These are phyloP conservation scores for Brachirus orientalis DNA, from an alignment of 2,113 vertebrate genomes.

Conservation along the genomic window DNA sequence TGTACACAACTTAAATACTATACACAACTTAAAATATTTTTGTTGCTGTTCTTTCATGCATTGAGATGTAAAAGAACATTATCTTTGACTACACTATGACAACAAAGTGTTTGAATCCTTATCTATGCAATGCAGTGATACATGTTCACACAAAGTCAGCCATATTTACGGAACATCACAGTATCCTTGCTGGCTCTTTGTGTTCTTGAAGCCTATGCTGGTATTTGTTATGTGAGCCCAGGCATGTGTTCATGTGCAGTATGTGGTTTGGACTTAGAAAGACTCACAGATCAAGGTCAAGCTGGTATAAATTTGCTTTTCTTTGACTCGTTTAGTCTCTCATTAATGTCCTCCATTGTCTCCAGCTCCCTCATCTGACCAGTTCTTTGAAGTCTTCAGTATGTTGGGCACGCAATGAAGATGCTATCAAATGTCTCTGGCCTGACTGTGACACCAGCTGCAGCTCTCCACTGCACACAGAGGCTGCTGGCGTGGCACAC, in stretches of 20 bases:
- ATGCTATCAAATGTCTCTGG: constrained; percentile 42
- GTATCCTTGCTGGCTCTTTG: no score
- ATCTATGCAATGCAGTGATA: no score
- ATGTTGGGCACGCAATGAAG: constrained; percentile 22
- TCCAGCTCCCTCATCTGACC: neutral
- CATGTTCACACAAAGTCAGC: no score
- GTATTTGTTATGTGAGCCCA: constrained; percentile 8
- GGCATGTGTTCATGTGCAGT: neutral
- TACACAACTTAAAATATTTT: no score
- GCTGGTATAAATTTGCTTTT: constrained; percentile 11
- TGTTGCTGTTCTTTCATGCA: no score
- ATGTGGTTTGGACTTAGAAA: neutral
- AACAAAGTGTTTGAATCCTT: no score
- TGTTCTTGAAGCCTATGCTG: constrained; percentile 9
- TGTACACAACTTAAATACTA: no score
- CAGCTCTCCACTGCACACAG: constrained; percentile 7
- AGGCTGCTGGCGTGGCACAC: constrained; percentile 8
- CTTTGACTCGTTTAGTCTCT: neutral
- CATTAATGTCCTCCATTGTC: constrained; percentile 22
- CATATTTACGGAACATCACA: no score
- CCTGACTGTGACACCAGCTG: constrained; percentile 44
- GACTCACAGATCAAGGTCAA: constrained; percentile 7
- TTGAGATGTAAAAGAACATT: no score
- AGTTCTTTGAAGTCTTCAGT: constrained; percentile 22
- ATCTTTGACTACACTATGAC: no score